Evolutionary conservation across 2,797 vertebrate genomes (phyloP).

Genomic region (Neomorphus geoffroyi): DNA sequence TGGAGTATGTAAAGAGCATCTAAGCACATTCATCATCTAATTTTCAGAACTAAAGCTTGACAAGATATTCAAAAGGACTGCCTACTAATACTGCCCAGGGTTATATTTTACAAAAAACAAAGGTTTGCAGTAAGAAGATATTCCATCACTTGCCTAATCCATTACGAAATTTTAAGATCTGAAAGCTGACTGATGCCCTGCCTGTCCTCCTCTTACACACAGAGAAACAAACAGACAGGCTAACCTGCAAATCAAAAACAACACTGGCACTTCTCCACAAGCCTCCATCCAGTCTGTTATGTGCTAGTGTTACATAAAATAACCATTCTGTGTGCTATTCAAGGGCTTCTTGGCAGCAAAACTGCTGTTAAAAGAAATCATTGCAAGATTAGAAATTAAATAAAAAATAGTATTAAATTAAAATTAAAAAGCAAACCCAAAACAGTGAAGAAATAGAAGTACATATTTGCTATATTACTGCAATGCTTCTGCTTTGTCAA

Average conservation of each 20-base stretch:
- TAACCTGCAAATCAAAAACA: slow-evolving; percentile 9
- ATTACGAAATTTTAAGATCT: neutral
- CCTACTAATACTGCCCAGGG: neutral
- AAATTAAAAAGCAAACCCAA: neutral
- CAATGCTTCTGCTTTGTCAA: neutral
- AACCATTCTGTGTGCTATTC: neutral
- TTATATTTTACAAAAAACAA: neutral
- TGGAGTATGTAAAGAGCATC: neutral
- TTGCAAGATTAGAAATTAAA: neutral
- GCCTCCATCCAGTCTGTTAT: neutral
- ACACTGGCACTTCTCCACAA: slow-evolving; percentile 17
- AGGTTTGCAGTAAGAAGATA: neutral
- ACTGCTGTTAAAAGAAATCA: neutral
- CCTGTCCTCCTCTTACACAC: neutral
- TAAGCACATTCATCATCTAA: neutral
- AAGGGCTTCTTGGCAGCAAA: neutral
- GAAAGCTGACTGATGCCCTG: neutral
- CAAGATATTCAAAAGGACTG: neutral
- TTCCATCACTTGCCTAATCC: neutral
- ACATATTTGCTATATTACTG: neutral
- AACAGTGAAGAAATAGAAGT: neutral
- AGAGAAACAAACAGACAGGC: neutral
- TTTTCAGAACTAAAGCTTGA: neutral
- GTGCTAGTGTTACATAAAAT: neutral
- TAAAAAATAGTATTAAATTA: neutral